These are phyloP conservation scores for Neuroterus valhalla DNA, from an alignment of 1,140 invertebrate genomes.

Conservation along the genomic window DNA sequence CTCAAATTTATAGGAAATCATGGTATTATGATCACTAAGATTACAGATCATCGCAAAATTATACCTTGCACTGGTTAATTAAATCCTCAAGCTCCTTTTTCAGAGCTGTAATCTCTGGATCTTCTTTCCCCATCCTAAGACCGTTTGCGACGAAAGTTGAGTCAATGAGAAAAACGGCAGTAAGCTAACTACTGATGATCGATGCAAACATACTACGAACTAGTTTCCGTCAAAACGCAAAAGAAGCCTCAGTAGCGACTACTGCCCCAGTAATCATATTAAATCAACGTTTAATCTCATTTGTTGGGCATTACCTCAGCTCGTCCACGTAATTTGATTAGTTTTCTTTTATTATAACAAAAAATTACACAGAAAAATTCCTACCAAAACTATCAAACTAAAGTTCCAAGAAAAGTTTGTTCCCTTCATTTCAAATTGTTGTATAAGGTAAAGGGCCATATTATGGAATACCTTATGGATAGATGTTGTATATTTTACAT, in stretches of 20 bases:
- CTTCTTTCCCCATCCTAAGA: conserved; percentile 81
- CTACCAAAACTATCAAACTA: neutral
- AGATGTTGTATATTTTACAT: no score
- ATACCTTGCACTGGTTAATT: conserved; percentile 83
- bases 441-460: no score
- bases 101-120: conserved; percentile 83
- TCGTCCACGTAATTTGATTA: conserved; percentile 66
- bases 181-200: conserved; percentile 51
- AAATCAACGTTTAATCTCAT: conserved; percentile 68
- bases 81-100: conserved; percentile 87
- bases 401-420: no score
- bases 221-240: conserved; percentile 57
- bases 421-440: no score
- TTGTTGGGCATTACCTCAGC: conserved; percentile 67
- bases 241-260: conserved; percentile 68
- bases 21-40: no score
- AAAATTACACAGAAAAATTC: neutral
- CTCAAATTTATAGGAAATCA: no score
- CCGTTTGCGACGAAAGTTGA: conserved; percentile 27
- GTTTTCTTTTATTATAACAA: conserved; percentile 38
- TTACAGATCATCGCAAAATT: neutral
- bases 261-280: conserved; percentile 73
- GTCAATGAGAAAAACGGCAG: conserved; percentile 33
- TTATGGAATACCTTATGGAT: no score
- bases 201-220: conserved; percentile 49